Percentiles rank a stretch among this genome's conserved stretches.
Conservation (phyloP, 2,888 invertebrate species). For the Trissolcus brochymenae region DNA sequence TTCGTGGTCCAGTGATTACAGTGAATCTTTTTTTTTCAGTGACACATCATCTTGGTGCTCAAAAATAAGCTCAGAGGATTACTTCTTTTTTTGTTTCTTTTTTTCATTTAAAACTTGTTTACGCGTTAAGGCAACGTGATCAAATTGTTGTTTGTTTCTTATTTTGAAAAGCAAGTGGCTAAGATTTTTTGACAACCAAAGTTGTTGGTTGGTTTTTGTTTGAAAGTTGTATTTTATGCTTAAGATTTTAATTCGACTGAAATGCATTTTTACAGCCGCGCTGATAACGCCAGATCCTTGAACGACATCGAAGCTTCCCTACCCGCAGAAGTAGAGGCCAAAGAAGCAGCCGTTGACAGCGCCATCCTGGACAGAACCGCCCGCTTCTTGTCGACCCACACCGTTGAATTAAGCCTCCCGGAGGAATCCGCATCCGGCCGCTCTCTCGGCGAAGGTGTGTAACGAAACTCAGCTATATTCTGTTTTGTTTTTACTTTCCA, state of each 20-base stretch:
- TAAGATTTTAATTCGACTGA: no score
- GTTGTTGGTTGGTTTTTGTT: no score
- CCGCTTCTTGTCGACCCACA: conserved; percentile 86
- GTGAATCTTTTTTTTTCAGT: neutral
- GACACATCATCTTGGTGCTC: no score
- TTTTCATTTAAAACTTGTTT: no score
- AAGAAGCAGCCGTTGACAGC: conserved; percentile 85
- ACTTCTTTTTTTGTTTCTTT: no score
- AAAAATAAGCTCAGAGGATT: no score
- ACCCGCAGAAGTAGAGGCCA: conserved; percentile 84
- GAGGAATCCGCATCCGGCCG: conserved; percentile 82
- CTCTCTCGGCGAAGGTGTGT: conserved; percentile 84
- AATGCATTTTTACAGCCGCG: conserved; percentile 67
- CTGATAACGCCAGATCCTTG: conserved; percentile 78
- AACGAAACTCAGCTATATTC: neutral
- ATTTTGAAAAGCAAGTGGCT: no score
- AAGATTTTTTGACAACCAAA: no score
- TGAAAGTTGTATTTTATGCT: no score
- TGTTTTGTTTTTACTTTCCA: neutral
- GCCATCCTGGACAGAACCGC: conserved; percentile 86
- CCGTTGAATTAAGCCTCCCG: conserved; percentile 88
- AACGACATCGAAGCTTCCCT: conserved; percentile 80
- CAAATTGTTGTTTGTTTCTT: no score
- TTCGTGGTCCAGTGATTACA: neutral
- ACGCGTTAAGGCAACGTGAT: no score